Percentiles rank a stretch among this genome's conserved stretches.
These are phyloP conservation scores for Nycticorax nycticorax DNA, from an alignment of 2,113 vertebrate species.

Conservation along the genomic window DNA sequence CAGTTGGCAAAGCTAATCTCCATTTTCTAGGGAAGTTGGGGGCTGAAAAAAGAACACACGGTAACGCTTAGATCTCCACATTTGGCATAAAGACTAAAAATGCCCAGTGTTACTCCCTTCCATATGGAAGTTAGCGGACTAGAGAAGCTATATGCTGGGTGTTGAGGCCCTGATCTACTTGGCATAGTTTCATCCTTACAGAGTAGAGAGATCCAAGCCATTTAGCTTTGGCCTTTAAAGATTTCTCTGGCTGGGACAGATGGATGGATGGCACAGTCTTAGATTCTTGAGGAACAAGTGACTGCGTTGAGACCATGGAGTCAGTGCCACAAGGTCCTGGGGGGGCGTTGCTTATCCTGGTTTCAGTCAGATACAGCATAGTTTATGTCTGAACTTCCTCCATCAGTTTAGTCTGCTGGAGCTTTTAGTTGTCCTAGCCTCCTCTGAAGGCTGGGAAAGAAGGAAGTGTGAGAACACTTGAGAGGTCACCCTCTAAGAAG, in stretches of 20 bases:
- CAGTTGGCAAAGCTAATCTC: background rate
- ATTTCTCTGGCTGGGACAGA: background rate
- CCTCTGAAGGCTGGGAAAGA: background rate
- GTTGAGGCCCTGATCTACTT: background rate
- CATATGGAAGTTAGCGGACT: background rate
- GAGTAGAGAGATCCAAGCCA: background rate
- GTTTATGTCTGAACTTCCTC: background rate
- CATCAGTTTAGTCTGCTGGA: background rate
- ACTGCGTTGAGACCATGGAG: background rate
- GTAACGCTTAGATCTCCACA: background rate
- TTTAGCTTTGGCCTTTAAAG: background rate
- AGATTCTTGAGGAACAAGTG: background rate
- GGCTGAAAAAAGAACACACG: background rate
- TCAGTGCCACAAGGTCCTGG: background rate
- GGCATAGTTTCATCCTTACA: background rate
- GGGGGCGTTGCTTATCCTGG: background rate
- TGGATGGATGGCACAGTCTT: background rate
- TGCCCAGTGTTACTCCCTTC: background rate
- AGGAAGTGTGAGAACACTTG: background rate
- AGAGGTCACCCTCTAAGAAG: background rate
- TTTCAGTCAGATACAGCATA: background rate
- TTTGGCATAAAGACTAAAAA: background rate
- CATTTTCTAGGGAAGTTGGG: slow-evolving; percentile 6
- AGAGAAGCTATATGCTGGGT: background rate
- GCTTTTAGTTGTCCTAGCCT: background rate